phyloP scores from a whole-genome alignment of 2,113 vertebrate genomes.

The Pteronura brasiliensis region DNA sequence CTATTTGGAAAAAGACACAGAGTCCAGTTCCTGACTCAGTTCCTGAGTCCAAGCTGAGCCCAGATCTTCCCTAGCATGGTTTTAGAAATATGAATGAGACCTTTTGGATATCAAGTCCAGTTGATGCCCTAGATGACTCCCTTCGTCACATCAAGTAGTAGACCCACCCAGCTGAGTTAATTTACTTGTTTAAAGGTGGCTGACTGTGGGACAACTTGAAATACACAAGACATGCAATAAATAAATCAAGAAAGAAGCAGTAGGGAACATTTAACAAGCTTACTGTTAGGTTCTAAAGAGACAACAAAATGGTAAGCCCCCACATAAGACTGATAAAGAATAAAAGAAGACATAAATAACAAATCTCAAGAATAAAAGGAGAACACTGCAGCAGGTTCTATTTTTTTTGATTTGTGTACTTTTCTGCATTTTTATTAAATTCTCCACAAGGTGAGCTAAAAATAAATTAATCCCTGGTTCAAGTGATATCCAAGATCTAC shows the following conservation, averaged over 20 bases:
- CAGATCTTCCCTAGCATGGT: not conserved
- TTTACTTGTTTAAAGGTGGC: not conserved
- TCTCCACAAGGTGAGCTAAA: not conserved
- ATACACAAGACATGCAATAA: not conserved
- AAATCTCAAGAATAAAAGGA: not conserved
- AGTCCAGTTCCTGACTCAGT: not conserved
- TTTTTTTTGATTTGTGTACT: not conserved
- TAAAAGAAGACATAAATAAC: not conserved
- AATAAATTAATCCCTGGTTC: not conserved
- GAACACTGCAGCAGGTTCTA: not conserved
- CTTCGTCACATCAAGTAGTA: not conserved
- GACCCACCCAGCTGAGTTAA: not conserved
- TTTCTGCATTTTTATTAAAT: conserved; percentile 6
- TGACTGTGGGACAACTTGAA: not conserved
- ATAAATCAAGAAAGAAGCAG: not conserved
- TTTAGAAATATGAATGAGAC: not conserved
- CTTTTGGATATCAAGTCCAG: not conserved
- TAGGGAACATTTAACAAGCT: not conserved
- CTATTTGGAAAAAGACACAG: not conserved
- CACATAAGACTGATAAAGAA: not conserved
- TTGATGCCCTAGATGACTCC: not conserved
- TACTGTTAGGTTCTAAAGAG: not conserved
- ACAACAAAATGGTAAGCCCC: not conserved
- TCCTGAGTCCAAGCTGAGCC: not conserved
- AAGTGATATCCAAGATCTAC: not conserved